phyloP scores from a whole-genome alignment of 2,113 vertebrate species.

The Seriola rivoliana region DNA sequence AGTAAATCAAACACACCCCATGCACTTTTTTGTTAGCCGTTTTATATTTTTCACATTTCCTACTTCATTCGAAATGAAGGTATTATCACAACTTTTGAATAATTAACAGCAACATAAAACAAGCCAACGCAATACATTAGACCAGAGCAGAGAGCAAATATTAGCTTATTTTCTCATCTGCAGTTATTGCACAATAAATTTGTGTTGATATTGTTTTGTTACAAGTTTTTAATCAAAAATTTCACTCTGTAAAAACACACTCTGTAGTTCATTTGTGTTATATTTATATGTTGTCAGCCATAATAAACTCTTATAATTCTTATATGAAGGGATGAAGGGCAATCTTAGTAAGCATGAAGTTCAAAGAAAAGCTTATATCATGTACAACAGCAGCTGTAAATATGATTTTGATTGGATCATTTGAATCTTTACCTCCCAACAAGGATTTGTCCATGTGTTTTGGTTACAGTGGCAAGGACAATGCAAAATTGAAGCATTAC shows the following conservation, averaged over 20 bases:
- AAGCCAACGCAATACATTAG: not conserved
- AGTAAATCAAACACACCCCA: conserved; percentile 20
- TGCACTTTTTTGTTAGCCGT: conserved; percentile 42
- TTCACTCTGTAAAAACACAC: not conserved
- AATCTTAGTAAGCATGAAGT: not conserved
- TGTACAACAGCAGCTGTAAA: not conserved
- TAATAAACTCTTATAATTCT: not conserved
- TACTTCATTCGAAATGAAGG: not conserved
- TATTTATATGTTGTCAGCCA: conserved; percentile 7
- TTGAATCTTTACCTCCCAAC: not conserved
- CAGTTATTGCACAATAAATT: not conserved
- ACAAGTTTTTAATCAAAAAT: not conserved
- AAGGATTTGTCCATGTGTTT: not conserved
- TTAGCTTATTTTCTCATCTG: not conserved
- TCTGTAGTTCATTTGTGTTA: not conserved
- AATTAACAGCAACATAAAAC: not conserved
- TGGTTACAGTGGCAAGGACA: not conserved
- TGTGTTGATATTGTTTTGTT: conserved; percentile 1
- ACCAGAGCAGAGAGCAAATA: not conserved
- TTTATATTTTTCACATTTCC: conserved; percentile 7
- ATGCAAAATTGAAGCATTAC: conserved; percentile 15
- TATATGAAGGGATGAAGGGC: conserved; percentile 8
- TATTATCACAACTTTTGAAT: not conserved
- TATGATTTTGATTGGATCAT: not conserved
- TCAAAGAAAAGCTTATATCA: conserved; percentile 1